A percentile compares a stretch with the other conserved stretches of the same genome.
These are phyloP conservation scores for Pyrochroa serraticornis DNA, from an alignment of 2,888 invertebrate genomes.

Conservation along the genomic window DNA sequence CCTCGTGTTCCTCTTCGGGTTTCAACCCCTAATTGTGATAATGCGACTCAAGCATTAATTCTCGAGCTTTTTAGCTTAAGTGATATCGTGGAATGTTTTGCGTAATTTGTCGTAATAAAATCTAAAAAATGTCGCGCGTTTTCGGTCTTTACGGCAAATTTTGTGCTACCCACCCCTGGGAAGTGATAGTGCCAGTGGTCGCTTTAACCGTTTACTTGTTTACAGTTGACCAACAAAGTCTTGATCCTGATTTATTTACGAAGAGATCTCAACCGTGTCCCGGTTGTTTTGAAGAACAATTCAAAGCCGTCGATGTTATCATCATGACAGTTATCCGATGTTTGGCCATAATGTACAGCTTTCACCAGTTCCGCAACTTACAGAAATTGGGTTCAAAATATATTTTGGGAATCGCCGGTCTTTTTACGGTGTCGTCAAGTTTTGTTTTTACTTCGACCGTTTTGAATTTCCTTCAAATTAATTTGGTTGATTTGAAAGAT, in stretches of 20 bases:
- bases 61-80: no score
- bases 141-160: constrained; percentile 86
- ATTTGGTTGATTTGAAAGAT: constrained; percentile 87
- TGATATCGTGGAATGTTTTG: background rate
- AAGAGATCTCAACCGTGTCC: constrained; percentile 40
- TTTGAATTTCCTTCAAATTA: constrained; percentile 83
- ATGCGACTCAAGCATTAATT: background rate
- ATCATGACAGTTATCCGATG: constrained; percentile 90
- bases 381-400: constrained; percentile 89
- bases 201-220: constrained; percentile 80
- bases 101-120: background rate
- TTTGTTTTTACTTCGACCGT: constrained; percentile 92
- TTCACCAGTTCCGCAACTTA: constrained; percentile 88
- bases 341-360: constrained; percentile 87
- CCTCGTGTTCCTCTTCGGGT: no score
- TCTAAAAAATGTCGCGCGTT: constrained; percentile 57
- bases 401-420: constrained; percentile 80
- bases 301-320: constrained; percentile 80
- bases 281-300: constrained; percentile 65
- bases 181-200: constrained; percentile 86
- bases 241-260: constrained; percentile 32
- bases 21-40: background rate
- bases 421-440: constrained; percentile 91
- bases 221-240: constrained; percentile 66
- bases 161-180: constrained; percentile 92